Conservation (phyloP, 2,888 invertebrate genomes). For the Odontocerum albicorne region DNA sequence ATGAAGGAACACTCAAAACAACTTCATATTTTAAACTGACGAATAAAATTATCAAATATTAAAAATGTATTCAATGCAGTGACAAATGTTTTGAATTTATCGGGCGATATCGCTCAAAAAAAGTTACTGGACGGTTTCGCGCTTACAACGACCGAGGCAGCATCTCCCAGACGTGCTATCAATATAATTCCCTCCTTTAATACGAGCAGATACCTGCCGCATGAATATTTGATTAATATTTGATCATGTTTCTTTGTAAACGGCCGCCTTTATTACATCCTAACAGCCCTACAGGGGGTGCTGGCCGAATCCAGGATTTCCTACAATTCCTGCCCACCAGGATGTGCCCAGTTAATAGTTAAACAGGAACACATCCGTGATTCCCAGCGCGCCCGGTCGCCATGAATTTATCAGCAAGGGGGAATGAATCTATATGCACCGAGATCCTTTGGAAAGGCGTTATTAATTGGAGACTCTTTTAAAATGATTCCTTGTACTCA, state of each 20-base stretch:
- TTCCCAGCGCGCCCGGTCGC: not conserved
- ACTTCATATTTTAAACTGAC: too few species aligned
- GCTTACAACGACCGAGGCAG: not conserved
- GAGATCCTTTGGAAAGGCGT: constrained; percentile 16
- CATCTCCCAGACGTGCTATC: not conserved
- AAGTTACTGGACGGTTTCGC: too few species aligned
- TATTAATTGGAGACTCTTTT: constrained; percentile 21
- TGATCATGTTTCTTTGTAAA: constrained; percentile 14
- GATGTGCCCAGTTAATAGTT: constrained; percentile 9
- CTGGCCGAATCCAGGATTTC: constrained; percentile 9
- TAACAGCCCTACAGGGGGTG: constrained; percentile 14
- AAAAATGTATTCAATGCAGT: too few species aligned
- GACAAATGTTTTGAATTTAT: too few species aligned
- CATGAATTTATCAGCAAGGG: constrained; percentile 21
- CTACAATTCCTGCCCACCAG: not conserved
- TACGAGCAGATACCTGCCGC: not conserved
- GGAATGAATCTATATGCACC: constrained; percentile 8
- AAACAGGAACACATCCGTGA: not conserved
- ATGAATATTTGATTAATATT: constrained; percentile 18
- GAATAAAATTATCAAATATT: too few species aligned
- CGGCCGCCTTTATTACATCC: constrained; percentile 16
- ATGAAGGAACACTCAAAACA: too few species aligned
- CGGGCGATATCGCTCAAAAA: too few species aligned
- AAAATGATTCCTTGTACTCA: constrained; percentile 25
- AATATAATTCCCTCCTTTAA: not conserved